Base-by-base conservation (phyloP, 2,888 invertebrate species). In the Drosophila vallismaia region DNA sequence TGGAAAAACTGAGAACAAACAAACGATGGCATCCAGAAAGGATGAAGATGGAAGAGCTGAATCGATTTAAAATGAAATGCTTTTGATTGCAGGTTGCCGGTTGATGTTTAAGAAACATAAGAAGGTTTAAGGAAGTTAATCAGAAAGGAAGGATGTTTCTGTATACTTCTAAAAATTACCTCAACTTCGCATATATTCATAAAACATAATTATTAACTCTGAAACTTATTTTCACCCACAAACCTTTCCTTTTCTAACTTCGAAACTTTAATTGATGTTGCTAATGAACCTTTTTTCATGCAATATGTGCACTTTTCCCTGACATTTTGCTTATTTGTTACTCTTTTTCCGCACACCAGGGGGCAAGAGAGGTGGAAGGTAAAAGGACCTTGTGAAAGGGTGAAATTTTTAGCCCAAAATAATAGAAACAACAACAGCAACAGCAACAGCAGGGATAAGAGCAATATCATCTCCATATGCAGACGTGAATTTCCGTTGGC, bases 271-370 rank as follows among this genome's bases (percentile, higher is more conserved):
- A 86, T 84, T 75, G 60, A 55, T 62, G 60, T 54, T 64, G 52
- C 56, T 86, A 84, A 84, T 80, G 76, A 84, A 63, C 74, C 67
- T 50, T 86, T 79, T 67, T 72, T 59, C 67, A 71, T 72, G 70
- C 86, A 84, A 76, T 80, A 84, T 86, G 84, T 86, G 77, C 84
- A 80, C 86, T 81, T 79, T 84, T 54, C 76, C 51, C 74, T 58
- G 55, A 71, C 71, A 68, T 73, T 80, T 48, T 19, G 6, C 46
- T 46, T 68, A 55, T 70, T 63, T 77, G 60, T 64, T 53, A 72
- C 71, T 56, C 50, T 54, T 55, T 69, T 53, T 52, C 26, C 14
- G 31, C 29, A 26, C 28, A 14, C 38, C 44, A 70, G 66, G 76
- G 60, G 68, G 73, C 48, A 70, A 26, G 6, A 14, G 31, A 10